These are phyloP conservation scores for Uloborus diversus DNA, from an alignment of 1,140 invertebrate genomes.

Conservation along the genomic window DNA sequence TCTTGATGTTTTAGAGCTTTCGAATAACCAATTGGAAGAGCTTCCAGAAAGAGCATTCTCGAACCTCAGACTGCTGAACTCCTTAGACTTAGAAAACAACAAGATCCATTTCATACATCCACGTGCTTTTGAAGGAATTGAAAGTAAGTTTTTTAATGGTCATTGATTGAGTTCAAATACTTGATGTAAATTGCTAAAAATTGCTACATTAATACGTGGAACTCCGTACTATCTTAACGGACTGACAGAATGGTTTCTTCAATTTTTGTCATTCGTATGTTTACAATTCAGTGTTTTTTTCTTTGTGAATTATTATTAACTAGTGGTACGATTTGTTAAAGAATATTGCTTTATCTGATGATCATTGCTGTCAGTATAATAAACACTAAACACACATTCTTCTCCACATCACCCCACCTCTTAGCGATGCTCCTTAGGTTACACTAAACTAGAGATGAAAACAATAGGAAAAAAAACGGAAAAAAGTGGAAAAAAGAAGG, in stretches of 20 bases:
- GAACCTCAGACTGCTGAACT: conserved; percentile 55
- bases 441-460: too few relatives aligned
- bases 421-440: too few relatives aligned
- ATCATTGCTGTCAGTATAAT: too few relatives aligned
- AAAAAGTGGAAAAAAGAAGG: too few relatives aligned
- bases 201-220: neutral
- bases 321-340: too few relatives aligned
- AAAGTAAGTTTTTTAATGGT: conserved; percentile 83
- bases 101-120: conserved; percentile 58
- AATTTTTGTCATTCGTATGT: neutral
- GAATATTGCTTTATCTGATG: too few relatives aligned
- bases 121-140: conserved; percentile 60
- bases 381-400: too few relatives aligned
- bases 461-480: too few relatives aligned
- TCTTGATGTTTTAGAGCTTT: conserved; percentile 59
- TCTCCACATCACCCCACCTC: too few relatives aligned
- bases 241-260: neutral
- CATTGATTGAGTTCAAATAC: neutral
- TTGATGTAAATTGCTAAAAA: neutral
- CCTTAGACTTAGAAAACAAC: conserved; percentile 60
- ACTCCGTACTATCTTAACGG: neutral
- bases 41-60: conserved; percentile 57
- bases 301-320: neutral
- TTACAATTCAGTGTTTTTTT: neutral
- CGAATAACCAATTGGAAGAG: conserved; percentile 57